A percentile compares a stretch with the other conserved stretches of the same genome.
These are phyloP conservation scores for Eutrigla gurnardus DNA, from an alignment of 2,797 vertebrate species.

Conservation along the genomic window DNA sequence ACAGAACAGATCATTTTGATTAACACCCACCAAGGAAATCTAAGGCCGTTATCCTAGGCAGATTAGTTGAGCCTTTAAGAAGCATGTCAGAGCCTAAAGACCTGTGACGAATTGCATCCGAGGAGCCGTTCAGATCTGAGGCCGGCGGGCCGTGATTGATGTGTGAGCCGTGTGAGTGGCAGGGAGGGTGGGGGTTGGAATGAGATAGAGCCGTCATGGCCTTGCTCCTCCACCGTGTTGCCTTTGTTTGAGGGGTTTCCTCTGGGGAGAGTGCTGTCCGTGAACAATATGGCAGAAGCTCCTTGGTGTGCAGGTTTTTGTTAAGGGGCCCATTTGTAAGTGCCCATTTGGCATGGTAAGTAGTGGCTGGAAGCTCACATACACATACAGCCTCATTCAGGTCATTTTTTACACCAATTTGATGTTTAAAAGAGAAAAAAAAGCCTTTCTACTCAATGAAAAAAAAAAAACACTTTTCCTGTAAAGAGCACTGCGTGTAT, in stretches of 20 bases:
- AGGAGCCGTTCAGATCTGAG: conserved; percentile 59
- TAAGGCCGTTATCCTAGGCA: conserved; percentile 60
- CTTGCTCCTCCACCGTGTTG: conserved; percentile 66
- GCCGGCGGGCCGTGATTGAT: conserved; percentile 77
- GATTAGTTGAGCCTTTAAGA: conserved; percentile 75
- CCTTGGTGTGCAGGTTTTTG: conserved; percentile 64
- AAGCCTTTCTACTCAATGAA: conserved; percentile 10
- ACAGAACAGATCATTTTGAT: conserved; percentile 75
- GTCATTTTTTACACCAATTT: conserved; percentile 14
- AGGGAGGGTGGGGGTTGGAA: conserved; percentile 45
- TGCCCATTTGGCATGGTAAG: conserved; percentile 55
- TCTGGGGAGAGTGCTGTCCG: conserved; percentile 60
- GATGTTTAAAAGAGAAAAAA: not conserved
- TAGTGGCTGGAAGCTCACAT: conserved; percentile 43
- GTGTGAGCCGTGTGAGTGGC: conserved; percentile 77
- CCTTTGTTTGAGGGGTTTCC: conserved; percentile 67
- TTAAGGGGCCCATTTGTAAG: conserved; percentile 19
- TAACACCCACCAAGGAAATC: conserved; percentile 68
- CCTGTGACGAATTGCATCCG: conserved; percentile 77
- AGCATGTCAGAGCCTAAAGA: conserved; percentile 75
- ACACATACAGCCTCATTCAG: conserved; percentile 29
- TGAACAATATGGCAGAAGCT: conserved; percentile 65
- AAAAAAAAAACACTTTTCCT: not conserved
- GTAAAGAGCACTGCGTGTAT: conserved; percentile 3
- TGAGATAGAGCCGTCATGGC: conserved; percentile 78